These are phyloP conservation scores for Polyommatus icarus DNA, from an alignment of 2,888 invertebrate species.

Conservation along the genomic window DNA sequence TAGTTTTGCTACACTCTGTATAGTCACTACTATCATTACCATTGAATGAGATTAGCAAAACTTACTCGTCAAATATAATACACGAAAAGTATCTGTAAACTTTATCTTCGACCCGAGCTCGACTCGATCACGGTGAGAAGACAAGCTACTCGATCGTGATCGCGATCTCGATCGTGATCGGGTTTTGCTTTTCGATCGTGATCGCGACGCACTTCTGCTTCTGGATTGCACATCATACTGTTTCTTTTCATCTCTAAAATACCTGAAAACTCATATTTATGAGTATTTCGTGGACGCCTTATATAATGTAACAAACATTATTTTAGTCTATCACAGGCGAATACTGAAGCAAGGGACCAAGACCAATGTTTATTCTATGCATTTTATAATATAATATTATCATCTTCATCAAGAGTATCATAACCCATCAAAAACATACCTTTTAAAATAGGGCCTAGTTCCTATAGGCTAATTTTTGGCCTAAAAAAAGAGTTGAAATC, in stretches of 20 bases:
- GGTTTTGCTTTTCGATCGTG: conserved; percentile 45
- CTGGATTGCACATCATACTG: conserved; percentile 51
- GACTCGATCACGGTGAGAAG: conserved; percentile 44
- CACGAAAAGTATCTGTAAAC: conserved; percentile 68
- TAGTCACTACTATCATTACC: no score
- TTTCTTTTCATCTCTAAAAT: neutral
- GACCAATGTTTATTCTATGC: no score
- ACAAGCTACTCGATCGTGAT: conserved; percentile 43
- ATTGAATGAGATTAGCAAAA: conserved; percentile 33
- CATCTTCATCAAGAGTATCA: no score
- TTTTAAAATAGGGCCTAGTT: no score
- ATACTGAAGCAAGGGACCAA: no score
- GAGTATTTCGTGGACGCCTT: neutral
- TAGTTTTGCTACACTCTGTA: no score
- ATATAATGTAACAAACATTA: neutral
- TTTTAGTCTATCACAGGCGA: no score
- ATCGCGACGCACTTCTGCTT: conserved; percentile 39
- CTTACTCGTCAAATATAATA: conserved; percentile 67
- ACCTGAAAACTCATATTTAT: neutral
- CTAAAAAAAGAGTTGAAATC: no score
- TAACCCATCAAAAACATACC: no score
- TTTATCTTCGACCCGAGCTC: conserved; percentile 56
- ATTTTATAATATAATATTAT: no score
- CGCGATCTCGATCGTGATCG: conserved; percentile 43
- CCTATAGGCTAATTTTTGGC: no score